phyloP scores from a whole-genome alignment of 2,113 vertebrate genomes.

The Pardalotus punctatus region DNA sequence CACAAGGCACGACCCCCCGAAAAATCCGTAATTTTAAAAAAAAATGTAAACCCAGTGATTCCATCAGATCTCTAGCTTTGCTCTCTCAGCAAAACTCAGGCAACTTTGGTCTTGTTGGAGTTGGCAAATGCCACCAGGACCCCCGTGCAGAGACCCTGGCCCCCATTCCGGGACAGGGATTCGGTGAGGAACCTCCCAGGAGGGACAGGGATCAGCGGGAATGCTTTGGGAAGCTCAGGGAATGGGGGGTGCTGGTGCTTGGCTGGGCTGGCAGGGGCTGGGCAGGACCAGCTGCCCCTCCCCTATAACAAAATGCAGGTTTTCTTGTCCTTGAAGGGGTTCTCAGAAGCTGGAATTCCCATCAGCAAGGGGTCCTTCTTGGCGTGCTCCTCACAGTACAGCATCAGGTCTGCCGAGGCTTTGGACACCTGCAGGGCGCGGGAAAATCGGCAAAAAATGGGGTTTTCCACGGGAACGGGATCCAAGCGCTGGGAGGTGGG shows the following conservation, averaged over 20 bases:
- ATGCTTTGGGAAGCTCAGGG: constrained; percentile 41
- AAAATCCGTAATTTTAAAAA: not conserved
- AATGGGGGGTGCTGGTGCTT: not conserved
- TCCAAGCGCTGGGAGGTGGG: not conserved
- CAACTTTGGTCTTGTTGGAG: constrained; percentile 58
- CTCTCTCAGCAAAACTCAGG: constrained; percentile 46
- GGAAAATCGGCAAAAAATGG: fast-evolving
- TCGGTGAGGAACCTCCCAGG: constrained; percentile 9
- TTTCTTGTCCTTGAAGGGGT: constrained; percentile 99
- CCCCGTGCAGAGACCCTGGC: not conserved
- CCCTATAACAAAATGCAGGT: constrained; percentile 90
- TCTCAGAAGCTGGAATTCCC: constrained; percentile 93
- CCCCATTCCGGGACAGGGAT: not conserved
- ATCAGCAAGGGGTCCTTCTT: constrained; percentile 88
- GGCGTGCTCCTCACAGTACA: constrained; percentile 88
- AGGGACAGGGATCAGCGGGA: constrained; percentile 38
- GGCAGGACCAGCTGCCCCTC: not conserved
- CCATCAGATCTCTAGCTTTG: not conserved
- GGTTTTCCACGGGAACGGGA: not conserved
- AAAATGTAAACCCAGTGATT: not conserved
- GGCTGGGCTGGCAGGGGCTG: not conserved
- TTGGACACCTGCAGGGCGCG: constrained; percentile 85
- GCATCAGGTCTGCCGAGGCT: constrained; percentile 90
- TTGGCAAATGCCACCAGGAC: not conserved
- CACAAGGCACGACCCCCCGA: not conserved